These are phyloP conservation scores for Leptinotarsa peninsularis DNA, from an alignment of 2,888 invertebrate genomes.

Conservation along the genomic window DNA sequence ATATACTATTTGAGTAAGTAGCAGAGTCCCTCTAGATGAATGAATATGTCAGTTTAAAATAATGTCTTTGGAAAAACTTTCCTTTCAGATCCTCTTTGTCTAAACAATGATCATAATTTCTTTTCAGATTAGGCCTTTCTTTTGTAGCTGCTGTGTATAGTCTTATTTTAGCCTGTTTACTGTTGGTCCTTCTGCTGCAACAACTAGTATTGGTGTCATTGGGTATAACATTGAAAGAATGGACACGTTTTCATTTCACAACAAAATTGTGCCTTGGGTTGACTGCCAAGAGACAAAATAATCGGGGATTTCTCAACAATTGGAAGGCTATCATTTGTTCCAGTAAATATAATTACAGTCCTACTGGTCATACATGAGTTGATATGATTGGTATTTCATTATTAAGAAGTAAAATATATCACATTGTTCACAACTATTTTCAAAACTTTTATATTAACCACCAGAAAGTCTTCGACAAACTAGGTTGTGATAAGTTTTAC, in stretches of 20 bases:
- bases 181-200: slow-evolving; percentile 55
- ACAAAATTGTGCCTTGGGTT: slow-evolving; percentile 57
- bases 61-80: not conserved
- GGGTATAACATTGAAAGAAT: slow-evolving; percentile 69
- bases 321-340: slow-evolving; percentile 57
- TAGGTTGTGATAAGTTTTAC: too few relatives aligned
- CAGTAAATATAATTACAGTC: slow-evolving; percentile 33
- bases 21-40: not conserved
- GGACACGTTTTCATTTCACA: slow-evolving; percentile 59
- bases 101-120: not conserved
- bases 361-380: slow-evolving; percentile 21
- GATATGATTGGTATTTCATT: not conserved
- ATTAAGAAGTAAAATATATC: not conserved
- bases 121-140: slow-evolving; percentile 57
- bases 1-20: slow-evolving; percentile 81
- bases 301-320: slow-evolving; percentile 56
- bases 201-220: slow-evolving; percentile 65
- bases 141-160: slow-evolving; percentile 60
- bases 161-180: slow-evolving; percentile 52
- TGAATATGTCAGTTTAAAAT: not conserved
- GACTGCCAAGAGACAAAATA: slow-evolving; percentile 54
- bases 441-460: too few relatives aligned
- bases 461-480: too few relatives aligned
- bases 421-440: too few relatives aligned
- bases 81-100: not conserved